Base-by-base conservation (phyloP, 2,888 invertebrate species). In the Hesperia comma region DNA sequence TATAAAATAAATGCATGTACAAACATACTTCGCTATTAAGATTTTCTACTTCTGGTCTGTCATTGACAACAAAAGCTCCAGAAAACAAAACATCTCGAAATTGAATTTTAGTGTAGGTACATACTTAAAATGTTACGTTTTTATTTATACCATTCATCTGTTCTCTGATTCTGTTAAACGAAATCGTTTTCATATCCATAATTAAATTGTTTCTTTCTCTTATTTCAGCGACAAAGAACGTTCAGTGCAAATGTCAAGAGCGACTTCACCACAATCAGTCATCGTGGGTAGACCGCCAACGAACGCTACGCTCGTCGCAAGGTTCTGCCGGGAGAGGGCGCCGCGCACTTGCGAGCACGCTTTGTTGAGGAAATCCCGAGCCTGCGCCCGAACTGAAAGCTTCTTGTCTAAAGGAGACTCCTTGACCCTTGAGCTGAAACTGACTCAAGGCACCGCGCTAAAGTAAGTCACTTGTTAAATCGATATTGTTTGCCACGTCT, bases 321-420 rank as follows among this genome's bases (percentile, higher is more conserved):
- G 96, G 61, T 97, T 96, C 84, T 97, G 97, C 83, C 95, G 95
- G 63, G 97, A 97, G 78, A 94, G 96, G 56, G 95, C 97, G 14
- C 97, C 97, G 0, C 94, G 95, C 72, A 97, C 96, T 51, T 97
- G 97, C 80, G 97, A 97, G 82, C 96, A 97, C 75, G 96, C 96
- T 0, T 93, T 97, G 72, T 88, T 97, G 63, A 81, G 87, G 67
- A 92, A 86, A 74, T 95, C 95, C 19, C 93, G 97, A 68, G 97
- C 97, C 0, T 97, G 97, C 79, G 94, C 95, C 0, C 93, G 96
- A 33, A 95, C 96, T 7, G 97, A 97, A 82, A 97, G 97, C 85
- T 97, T 96, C 82, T 93, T 97, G 14, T 97, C 97, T 4, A 95
- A 96, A 71, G 96, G 96, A 67, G 97, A 96, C 84, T 96, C 95